Conservation (phyloP, 1,140 invertebrate species). For the Melanaphis sacchari region DNA sequence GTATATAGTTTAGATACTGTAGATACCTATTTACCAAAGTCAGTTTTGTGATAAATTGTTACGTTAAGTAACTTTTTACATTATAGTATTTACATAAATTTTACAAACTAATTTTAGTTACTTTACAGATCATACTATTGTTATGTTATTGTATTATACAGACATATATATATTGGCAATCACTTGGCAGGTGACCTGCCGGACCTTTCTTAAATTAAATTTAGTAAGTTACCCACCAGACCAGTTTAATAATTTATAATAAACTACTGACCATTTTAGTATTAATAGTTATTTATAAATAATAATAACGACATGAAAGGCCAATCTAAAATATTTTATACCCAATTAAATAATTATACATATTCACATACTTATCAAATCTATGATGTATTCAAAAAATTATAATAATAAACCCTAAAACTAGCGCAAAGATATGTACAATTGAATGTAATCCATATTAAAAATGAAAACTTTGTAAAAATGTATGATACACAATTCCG, state of each 20-base stretch:
- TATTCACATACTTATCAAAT: background rate
- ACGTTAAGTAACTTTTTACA: constrained; percentile 32
- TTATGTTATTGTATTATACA: constrained; percentile 3
- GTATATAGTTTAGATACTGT: background rate
- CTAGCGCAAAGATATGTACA: background rate
- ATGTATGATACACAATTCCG: background rate
- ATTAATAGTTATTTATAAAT: background rate
- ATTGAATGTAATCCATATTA: too few species aligned
- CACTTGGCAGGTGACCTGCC: background rate
- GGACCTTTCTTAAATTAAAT: background rate
- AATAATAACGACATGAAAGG: background rate
- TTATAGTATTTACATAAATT: constrained; percentile 2
- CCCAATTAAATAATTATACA: background rate
- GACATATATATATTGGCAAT: background rate
- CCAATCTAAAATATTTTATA: background rate
- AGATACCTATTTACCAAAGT: background rate
- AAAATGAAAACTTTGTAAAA: background rate
- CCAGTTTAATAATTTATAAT: background rate
- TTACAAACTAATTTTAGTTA: background rate
- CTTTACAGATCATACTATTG: background rate
- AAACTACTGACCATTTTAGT: background rate
- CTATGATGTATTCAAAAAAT: background rate
- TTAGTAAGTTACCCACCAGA: background rate
- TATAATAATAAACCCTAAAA: background rate
- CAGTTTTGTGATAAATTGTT: constrained; percentile 23